These are phyloP conservation scores for Pyrrhia umbra DNA, from an alignment of 2,888 invertebrate species.

Conservation along the genomic window DNA sequence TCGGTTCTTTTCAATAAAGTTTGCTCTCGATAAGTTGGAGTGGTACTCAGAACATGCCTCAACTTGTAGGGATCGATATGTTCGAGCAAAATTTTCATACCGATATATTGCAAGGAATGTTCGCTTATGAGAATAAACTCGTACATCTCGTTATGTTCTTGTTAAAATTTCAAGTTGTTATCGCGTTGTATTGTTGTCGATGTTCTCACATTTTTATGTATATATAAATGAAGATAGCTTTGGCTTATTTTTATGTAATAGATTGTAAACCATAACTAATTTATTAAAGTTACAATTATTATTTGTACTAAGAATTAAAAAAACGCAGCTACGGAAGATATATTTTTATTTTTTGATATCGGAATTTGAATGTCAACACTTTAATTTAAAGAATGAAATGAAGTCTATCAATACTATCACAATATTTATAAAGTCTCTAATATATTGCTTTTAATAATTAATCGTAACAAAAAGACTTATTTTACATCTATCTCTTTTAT, in stretches of 20 bases:
- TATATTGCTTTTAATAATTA: not conserved
- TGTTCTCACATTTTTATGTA: slow-evolving; percentile 12
- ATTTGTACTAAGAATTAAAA: too few relatives aligned
- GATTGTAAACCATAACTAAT: too few relatives aligned
- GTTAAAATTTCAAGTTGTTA: slow-evolving; percentile 26
- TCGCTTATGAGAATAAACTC: slow-evolving; percentile 24
- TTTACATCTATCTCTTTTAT: too few relatives aligned
- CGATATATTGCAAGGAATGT: slow-evolving; percentile 31
- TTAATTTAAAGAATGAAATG: not conserved
- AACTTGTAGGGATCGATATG: slow-evolving; percentile 56
- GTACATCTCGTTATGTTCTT: slow-evolving; percentile 31
- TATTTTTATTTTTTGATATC: too few relatives aligned
- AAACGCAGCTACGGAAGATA: too few relatives aligned
- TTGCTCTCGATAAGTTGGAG: slow-evolving; percentile 47
- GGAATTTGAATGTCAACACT: not conserved
- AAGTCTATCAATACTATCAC: not conserved
- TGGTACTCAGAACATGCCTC: slow-evolving; percentile 52
- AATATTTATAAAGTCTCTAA: too few relatives aligned
- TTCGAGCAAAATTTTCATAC: slow-evolving; percentile 42
- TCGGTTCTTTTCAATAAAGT: slow-evolving; percentile 64
- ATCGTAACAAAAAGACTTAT: too few relatives aligned
- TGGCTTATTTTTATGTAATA: too few relatives aligned
- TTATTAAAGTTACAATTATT: too few relatives aligned
- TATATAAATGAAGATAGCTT: too few relatives aligned
- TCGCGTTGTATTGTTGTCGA: slow-evolving; percentile 11